phyloP scores from a whole-genome alignment of 1,140 invertebrate genomes.

The Elysia chlorotica region DNA sequence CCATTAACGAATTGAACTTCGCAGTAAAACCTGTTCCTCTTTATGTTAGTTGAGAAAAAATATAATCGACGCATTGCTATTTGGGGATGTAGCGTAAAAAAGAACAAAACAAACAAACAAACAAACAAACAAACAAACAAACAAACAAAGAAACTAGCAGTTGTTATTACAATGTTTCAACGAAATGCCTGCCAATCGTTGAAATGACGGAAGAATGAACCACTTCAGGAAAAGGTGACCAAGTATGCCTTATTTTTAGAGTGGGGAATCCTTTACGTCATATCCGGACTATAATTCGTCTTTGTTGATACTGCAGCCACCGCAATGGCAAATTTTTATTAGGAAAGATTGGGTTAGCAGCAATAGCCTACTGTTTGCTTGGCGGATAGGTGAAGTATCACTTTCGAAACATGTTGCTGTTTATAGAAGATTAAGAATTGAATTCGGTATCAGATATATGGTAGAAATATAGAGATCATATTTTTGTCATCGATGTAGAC shows the following conservation, averaged over 20 bases:
- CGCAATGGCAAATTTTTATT: neutral
- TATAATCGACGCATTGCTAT: no score
- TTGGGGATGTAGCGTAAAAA: no score
- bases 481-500: neutral
- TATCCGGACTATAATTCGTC: neutral
- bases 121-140: no score
- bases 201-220: no score
- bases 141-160: no score
- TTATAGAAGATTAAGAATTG: neutral
- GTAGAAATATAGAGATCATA: neutral
- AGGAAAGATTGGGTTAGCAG: neutral
- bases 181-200: no score
- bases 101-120: no score
- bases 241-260: neutral
- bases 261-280: neutral
- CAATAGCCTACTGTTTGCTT: neutral
- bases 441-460: neutral
- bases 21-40: no score
- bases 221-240: no score
- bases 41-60: no score
- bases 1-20: no score
- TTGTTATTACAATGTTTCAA: no score
- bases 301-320: neutral
- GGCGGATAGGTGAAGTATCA: neutral
- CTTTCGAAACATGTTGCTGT: neutral